Evolutionary conservation across 1,140 invertebrate species (phyloP), one percentile per base, ranked within the genome.

Genomic region (Sitodiplosis mosellana): DNA sequence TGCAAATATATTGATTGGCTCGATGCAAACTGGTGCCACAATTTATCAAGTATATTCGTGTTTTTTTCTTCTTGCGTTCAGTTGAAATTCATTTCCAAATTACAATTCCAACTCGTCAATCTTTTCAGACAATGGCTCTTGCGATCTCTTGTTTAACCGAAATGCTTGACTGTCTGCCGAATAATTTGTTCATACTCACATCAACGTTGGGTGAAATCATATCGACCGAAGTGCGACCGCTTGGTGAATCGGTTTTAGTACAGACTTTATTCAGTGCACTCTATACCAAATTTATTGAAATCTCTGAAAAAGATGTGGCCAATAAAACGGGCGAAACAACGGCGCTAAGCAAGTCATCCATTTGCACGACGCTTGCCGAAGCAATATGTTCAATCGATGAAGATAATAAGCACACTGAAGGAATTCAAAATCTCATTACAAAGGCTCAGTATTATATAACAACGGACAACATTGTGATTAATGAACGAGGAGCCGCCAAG

Each of bases 331-430:
- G 55, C 15, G 50, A 53, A 2, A 51, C 52, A 4, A 63, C 53
- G 51, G 59, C 15, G 56, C 64, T 0, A 64, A 61, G 0, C 51
- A 53, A 58, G 48, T 57, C 51, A 43, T 63, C 54, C 52, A 70
- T 49, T 56, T 71, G 60, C 2, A 65, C 72, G 14, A 75, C 77
- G 0, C 61, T 84, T 1, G 78, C 79, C 0, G 83, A 87, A 60
- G 76, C 77, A 0, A 67, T 86, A 11, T 86, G 82, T 54, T 78
- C 75, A n/a, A 76, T 83, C 27, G 80, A 84, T 55, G 78, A 81
- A 52, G 76, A 81, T 42, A 73, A 81, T 53, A 82, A 81, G 53
- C 79, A 84, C 49, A 80, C 76, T 0, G 69, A 74, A 45, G 73
- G 82, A 54, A 77, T 84, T 43, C 12, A 14, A 14, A 38, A 38